Base-by-base conservation (phyloP, 1,140 invertebrate genomes). In the Eulimnadia texana region DNA sequence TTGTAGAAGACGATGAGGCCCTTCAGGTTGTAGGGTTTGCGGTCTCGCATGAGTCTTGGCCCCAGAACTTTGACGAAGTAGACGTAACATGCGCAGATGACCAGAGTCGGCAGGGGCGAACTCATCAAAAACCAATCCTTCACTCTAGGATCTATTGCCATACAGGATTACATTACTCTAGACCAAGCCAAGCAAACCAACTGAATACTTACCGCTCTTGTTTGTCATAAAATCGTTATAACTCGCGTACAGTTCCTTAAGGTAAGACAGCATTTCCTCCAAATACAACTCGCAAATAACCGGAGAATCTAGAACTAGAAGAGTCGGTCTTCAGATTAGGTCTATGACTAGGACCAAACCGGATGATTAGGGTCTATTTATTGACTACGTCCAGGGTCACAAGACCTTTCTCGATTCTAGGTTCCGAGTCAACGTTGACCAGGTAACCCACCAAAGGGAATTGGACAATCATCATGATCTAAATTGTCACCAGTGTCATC, bases 41-140 rank as follows among this genome's bases (percentile, higher is more conserved):
- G 79, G 70, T 90, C 83, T 72, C 88, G 84, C 91, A 94, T 94
- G 55, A 85, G 73, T 68, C 81, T 82, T 54, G 88, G 89, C 10
- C 90, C 90, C 54, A 91, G 70, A 33, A 84, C 82, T 74, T 82
- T 87, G 55, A 89, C 85, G 69, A 89, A 86, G 69, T 88, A 86
- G 50, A 84, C 88, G 74, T 92, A 93, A 65, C 80, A 84, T 51
- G 94, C 65, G 73, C 90, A 93, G 65, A 90, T 82, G 20, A 76
- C 74, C 24, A 94, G 70, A 2, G 93, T 96, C 19, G 93, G 92
- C 67, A 86, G 78, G n/a, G 91, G 91, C 63, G 87, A 87, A 58
- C 82, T 84, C 84, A 94, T 91, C 77, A 97, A 82, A n/a, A 83
- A 75, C 89, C 91, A 96, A 68, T 84, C 81, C 62, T 83, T 85